These are phyloP conservation scores for Actinemys pallida DNA, from an alignment of 2,113 vertebrate genomes.

Conservation along the genomic window DNA sequence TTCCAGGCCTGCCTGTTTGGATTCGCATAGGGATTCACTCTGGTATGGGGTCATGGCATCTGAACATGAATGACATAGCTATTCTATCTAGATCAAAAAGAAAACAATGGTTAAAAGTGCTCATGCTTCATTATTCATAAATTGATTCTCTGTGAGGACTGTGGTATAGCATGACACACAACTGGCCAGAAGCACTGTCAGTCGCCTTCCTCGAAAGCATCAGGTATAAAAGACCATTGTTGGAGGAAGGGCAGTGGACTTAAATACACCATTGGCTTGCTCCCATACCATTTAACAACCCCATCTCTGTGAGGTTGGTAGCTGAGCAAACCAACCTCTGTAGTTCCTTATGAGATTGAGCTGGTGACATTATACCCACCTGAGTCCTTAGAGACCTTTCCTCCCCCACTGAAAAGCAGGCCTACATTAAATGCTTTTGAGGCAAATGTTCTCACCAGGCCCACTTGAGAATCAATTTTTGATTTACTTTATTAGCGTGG, in stretches of 20 bases:
- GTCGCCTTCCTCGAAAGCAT: neutral
- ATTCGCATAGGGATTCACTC: slow-evolving; percentile 98
- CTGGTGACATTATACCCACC: neutral
- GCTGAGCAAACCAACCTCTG: neutral
- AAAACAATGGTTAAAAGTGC: neutral
- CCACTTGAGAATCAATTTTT: neutral
- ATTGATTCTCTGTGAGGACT: neutral
- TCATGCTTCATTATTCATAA: neutral
- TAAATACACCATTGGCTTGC: slow-evolving; percentile 20
- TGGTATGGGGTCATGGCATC: slow-evolving; percentile 79
- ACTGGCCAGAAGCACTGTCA: neutral
- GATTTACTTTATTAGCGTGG: slow-evolving; percentile 4
- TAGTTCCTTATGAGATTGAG: neutral
- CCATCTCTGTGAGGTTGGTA: neutral
- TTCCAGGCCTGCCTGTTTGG: slow-evolving; percentile 96
- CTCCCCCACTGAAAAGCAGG: neutral
- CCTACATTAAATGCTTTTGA: slow-evolving; percentile 4
- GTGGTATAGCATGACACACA: neutral
- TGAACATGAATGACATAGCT: neutral
- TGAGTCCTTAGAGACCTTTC: neutral
- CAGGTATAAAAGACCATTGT: neutral
- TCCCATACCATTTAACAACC: neutral
- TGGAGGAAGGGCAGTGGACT: neutral
- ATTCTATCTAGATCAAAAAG: neutral
- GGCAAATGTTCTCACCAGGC: neutral